Evolutionary conservation across 2,888 invertebrate genomes (phyloP), one percentile per base, ranked within the genome.

Genomic region (Brenthis ino): DNA sequence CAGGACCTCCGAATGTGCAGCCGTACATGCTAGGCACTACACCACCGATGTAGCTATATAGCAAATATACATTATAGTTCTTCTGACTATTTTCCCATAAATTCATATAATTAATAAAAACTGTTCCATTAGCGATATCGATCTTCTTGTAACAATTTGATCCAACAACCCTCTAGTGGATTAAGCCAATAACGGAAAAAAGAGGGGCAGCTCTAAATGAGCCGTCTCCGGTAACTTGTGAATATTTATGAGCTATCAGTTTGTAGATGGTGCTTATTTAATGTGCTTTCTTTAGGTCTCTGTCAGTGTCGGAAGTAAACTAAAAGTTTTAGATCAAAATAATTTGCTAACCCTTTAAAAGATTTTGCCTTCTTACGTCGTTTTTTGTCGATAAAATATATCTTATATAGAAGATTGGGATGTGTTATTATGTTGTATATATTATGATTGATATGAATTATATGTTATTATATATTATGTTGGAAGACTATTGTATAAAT

Each of bases 121-220:
- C 82, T 77, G 84, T 81, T 85, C 89, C 91, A 91, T 91, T 91
- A 91, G 85, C 85, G 84, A 79, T 82, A 88, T 89, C 84, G 89
- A 89, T 89, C 81, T 43, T 43, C 37, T 86, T 85, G 70, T 82
- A 83, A 85, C 81, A 87, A 89, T 85, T 86, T 83, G 86, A 87
- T 88, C 84, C 83, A 80, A 87, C 89, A 88, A 84, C 86, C 85
- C 91, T 85, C 91, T 74, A 48, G 91, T 85, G 92, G 76, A 89
- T 87, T 89, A 84, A 87, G 88, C 91, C 88, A 90, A 91, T 91
- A 90, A 87, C 81, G 86, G 83, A 91, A 92, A 90, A 91, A 91
- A 90, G 88, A 88, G 87, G 89, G 89, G 85, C 84, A 82, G 79
- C 79, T 81, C 86, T 87, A 88, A 92, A 92, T 92, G 92, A 92